Percentiles rank a stretch among this genome's conserved stretches.
These are phyloP conservation scores for Cantharis nigra DNA, from an alignment of 2,888 invertebrate genomes.

Conservation along the genomic window DNA sequence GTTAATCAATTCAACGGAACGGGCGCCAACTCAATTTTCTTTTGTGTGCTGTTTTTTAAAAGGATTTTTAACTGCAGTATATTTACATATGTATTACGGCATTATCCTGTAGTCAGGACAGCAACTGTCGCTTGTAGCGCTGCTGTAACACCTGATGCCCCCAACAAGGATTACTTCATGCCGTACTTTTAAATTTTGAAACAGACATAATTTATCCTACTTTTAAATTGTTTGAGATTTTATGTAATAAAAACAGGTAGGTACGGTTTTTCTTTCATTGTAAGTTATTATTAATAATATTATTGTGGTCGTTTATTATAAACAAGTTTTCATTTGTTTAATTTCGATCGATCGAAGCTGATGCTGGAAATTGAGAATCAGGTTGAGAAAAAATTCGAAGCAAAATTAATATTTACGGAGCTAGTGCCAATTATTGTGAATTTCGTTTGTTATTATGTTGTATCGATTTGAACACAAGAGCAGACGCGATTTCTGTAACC, in stretches of 20 bases:
- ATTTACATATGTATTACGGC: constrained; percentile 38
- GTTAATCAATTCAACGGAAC: background rate
- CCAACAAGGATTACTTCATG: constrained; percentile 31
- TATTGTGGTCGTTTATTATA: too few relatives aligned
- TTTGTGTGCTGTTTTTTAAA: constrained; percentile 9
- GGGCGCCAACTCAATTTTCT: background rate
- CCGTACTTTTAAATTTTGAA: constrained; percentile 34
- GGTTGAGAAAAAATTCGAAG: background rate
- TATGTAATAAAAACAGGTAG: background rate
- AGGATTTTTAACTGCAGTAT: constrained; percentile 20
- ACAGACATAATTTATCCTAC: constrained; percentile 37
- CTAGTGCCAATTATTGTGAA: constrained; percentile 9
- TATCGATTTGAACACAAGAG: constrained; percentile 31
- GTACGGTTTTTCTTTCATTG: background rate
- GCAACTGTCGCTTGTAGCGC: constrained; percentile 40
- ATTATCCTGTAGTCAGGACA: constrained; percentile 38
- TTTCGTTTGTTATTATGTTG: constrained; percentile 23
- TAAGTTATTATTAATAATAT: too few relatives aligned
- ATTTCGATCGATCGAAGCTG: background rate
- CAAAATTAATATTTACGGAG: constrained; percentile 1
- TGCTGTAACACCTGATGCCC: constrained; percentile 40
- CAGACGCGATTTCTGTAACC: constrained; percentile 50
- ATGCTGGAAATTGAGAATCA: background rate
- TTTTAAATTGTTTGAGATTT: constrained; percentile 21
- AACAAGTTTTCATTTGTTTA: too few relatives aligned